These are phyloP conservation scores for Periophthalmodon schlosseri DNA, from an alignment of 2,113 vertebrate species.

Conservation along the genomic window DNA sequence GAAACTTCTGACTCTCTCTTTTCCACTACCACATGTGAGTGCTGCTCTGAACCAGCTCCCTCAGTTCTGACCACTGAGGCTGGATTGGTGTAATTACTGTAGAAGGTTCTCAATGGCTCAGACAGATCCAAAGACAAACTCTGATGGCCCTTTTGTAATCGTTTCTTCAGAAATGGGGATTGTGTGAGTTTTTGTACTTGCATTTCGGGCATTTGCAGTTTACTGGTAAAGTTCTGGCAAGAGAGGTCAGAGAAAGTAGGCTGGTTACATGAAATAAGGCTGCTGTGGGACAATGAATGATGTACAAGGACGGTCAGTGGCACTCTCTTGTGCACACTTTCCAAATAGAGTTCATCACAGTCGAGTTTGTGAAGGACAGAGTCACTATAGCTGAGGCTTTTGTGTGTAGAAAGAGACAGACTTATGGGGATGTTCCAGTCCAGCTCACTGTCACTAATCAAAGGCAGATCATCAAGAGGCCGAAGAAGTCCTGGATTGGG, in stretches of 20 bases:
- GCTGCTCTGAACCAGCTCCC: neutral
- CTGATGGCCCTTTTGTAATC: slow-evolving; percentile 73
- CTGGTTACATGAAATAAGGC: slow-evolving; percentile 39
- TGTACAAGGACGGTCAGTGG: slow-evolving; percentile 51
- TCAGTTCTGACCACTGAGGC: slow-evolving; percentile 19
- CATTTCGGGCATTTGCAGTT: slow-evolving; percentile 60
- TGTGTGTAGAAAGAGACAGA: slow-evolving; percentile 72
- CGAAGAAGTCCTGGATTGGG: slow-evolving; percentile 25
- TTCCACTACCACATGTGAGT: slow-evolving; percentile 18
- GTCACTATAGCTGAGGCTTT: slow-evolving; percentile 88
- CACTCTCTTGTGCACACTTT: slow-evolving; percentile 60
- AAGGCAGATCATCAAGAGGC: slow-evolving; percentile 63
- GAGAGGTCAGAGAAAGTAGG: slow-evolving; percentile 6
- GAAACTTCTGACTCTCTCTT: slow-evolving; percentile 51
- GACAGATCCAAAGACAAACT: slow-evolving; percentile 81
- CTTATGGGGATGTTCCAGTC: slow-evolving; percentile 81
- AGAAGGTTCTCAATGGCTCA: slow-evolving; percentile 38
- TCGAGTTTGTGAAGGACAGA: slow-evolving; percentile 82
- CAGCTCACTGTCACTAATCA: slow-evolving; percentile 73
- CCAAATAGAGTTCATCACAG: slow-evolving; percentile 51
- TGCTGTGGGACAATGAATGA: slow-evolving; percentile 69
- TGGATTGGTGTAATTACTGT: slow-evolving; percentile 8
- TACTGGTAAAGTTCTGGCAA: slow-evolving; percentile 50
- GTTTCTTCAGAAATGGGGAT: slow-evolving; percentile 56
- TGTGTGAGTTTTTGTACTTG: slow-evolving; percentile 46